Percentiles rank a stretch among this genome's conserved stretches.
phyloP scores from a whole-genome alignment of 2,888 invertebrate species.

The Folsomia manolachei region DNA sequence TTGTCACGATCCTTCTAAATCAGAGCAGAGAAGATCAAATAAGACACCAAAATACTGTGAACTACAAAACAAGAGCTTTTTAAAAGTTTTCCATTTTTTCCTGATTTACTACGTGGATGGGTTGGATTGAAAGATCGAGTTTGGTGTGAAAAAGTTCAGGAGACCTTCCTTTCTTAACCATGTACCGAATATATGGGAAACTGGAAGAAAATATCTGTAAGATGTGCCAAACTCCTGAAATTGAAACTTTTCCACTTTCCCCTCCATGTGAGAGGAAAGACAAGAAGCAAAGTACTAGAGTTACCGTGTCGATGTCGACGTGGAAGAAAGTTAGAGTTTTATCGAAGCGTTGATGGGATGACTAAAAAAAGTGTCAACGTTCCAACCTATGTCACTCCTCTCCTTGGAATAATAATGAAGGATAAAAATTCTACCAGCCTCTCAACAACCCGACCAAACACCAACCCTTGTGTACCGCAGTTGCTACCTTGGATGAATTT shows the following conservation, averaged over 20 bases:
- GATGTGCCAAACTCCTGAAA: too few relatives aligned
- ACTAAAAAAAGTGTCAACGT: conserved; percentile 3
- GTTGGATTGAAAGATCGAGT: background rate
- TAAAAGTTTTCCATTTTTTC: background rate
- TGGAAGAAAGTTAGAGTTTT: background rate
- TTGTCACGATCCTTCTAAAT: too few relatives aligned
- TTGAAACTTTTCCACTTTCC: background rate
- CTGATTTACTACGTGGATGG: background rate
- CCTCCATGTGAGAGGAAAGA: background rate
- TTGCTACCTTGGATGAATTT: too few relatives aligned
- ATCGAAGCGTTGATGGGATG: conserved; percentile 6
- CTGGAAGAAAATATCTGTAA: background rate
- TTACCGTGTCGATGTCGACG: too few relatives aligned
- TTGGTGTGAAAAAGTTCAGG: background rate
- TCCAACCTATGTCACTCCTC: conserved; percentile 11
- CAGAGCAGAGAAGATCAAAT: too few relatives aligned
- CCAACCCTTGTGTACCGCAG: too few relatives aligned
- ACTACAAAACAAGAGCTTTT: too few relatives aligned
- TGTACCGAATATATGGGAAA: background rate
- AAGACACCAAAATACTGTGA: too few relatives aligned
- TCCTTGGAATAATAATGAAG: conserved; percentile 17
- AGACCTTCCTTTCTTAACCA: background rate
- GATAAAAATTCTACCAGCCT: background rate
- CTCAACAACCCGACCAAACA: too few relatives aligned
- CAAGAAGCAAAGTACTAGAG: background rate